phyloP scores from a whole-genome alignment of 2,113 vertebrate genomes.

The Leucoraja erinaceus region DNA sequence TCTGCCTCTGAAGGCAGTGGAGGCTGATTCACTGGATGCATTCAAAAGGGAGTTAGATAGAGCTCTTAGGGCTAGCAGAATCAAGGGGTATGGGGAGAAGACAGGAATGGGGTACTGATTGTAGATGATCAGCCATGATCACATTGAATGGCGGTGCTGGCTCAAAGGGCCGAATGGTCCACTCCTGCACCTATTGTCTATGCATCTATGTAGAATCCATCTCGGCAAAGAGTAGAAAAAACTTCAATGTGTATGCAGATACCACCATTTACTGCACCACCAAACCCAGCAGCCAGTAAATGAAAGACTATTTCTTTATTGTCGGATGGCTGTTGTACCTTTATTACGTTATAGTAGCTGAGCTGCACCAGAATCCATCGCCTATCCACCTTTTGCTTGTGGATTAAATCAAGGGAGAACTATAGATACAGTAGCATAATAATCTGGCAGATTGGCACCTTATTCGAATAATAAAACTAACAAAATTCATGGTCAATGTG shows the following conservation, averaged over 20 bases:
- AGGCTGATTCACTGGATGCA: too few relatives aligned
- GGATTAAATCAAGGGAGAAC: neutral
- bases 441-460: neutral
- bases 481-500: neutral
- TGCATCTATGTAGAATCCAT: neutral
- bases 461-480: neutral
- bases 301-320: neutral
- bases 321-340: too few relatives aligned
- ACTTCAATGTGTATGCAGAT: too few relatives aligned
- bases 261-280: neutral
- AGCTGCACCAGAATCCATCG: neutral
- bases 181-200: too few relatives aligned
- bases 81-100: too few relatives aligned
- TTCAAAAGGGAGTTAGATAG: too few relatives aligned
- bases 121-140: too few relatives aligned
- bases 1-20: too few relatives aligned
- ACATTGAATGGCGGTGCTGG: too few relatives aligned
- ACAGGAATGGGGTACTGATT: too few relatives aligned
- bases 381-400: neutral
- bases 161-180: too few relatives aligned
- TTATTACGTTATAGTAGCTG: neutral
- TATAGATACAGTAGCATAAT: neutral
- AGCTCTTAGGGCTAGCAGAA: too few relatives aligned
- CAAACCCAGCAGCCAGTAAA: neutral
- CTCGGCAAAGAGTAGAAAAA: neutral